Percentiles rank a stretch among this genome's conserved stretches.
These are phyloP conservation scores for Sus cebifrons DNA, from an alignment of 2,797 vertebrate species.

Conservation along the genomic window DNA sequence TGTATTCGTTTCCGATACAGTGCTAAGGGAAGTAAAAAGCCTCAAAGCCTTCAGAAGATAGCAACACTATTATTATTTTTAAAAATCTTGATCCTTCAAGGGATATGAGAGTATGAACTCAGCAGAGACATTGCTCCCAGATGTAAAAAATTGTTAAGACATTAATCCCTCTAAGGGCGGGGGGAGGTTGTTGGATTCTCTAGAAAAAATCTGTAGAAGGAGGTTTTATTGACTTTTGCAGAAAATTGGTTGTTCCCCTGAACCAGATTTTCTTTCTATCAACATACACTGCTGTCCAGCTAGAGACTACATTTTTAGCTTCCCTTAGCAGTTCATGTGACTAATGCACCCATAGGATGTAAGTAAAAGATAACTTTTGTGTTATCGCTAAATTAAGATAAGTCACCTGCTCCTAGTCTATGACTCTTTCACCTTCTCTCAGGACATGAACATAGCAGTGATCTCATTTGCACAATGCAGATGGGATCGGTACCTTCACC, in stretches of 20 bases:
- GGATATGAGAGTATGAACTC: background rate
- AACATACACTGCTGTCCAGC: background rate
- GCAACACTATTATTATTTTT: background rate
- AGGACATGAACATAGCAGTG: background rate
- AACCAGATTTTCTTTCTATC: background rate
- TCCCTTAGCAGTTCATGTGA: background rate
- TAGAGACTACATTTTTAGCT: background rate
- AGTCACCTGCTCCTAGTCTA: background rate
- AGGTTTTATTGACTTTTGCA: background rate
- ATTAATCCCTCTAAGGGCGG: no score
- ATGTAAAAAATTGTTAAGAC: background rate
- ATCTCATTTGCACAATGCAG: background rate
- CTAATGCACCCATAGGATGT: background rate
- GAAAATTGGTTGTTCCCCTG: background rate
- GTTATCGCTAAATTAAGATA: background rate
- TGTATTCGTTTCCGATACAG: background rate
- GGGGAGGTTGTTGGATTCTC: background rate
- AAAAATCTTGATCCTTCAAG: conserved; percentile 16
- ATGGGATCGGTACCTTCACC: background rate
- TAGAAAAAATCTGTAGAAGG: background rate
- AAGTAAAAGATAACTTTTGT: background rate
- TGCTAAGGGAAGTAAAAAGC: background rate
- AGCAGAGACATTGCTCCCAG: background rate
- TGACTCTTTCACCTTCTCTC: background rate
- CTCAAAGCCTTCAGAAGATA: background rate